These are phyloP conservation scores for Synanthedon vespiformis DNA, from an alignment of 2,888 invertebrate species.

Conservation along the genomic window DNA sequence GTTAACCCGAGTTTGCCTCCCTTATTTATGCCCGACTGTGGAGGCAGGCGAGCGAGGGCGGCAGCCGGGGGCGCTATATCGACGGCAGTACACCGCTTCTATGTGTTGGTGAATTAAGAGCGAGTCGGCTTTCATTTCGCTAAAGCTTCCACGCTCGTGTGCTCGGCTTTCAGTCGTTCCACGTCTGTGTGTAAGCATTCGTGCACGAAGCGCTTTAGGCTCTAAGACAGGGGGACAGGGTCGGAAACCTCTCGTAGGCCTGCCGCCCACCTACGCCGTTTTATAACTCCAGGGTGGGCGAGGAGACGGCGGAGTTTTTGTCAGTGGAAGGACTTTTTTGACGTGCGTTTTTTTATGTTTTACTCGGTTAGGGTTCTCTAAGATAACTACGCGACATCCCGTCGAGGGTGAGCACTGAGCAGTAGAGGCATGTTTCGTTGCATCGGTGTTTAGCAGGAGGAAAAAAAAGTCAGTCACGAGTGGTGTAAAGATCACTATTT, in stretches of 20 bases:
- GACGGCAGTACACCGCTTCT: constrained; percentile 44
- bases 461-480: too few relatives aligned
- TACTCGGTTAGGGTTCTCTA: constrained; percentile 65
- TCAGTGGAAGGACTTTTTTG: constrained; percentile 68
- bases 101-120: constrained; percentile 68
- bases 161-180: constrained; percentile 58
- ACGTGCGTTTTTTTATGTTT: constrained; percentile 69
- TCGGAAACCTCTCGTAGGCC: constrained; percentile 30
- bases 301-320: constrained; percentile 63
- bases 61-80: constrained; percentile 36
- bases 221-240: constrained; percentile 43
- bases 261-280: constrained; percentile 49
- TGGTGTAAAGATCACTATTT: too few relatives aligned
- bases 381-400: constrained; percentile 59
- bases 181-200: constrained; percentile 30
- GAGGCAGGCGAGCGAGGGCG: constrained; percentile 18
- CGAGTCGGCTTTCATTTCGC: constrained; percentile 70
- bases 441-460: constrained; percentile 3
- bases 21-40: constrained; percentile 59
- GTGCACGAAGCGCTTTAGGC: constrained; percentile 37
- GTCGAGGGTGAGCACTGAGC: constrained; percentile 43
- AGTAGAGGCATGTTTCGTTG: constrained; percentile 32
- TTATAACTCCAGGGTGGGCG: constrained; percentile 61
- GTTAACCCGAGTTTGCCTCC: constrained; percentile 63
- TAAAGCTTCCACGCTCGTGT: constrained; percentile 68